Base-by-base conservation (phyloP, 2,888 invertebrate genomes). In the Leptinotarsa haldemani region DNA sequence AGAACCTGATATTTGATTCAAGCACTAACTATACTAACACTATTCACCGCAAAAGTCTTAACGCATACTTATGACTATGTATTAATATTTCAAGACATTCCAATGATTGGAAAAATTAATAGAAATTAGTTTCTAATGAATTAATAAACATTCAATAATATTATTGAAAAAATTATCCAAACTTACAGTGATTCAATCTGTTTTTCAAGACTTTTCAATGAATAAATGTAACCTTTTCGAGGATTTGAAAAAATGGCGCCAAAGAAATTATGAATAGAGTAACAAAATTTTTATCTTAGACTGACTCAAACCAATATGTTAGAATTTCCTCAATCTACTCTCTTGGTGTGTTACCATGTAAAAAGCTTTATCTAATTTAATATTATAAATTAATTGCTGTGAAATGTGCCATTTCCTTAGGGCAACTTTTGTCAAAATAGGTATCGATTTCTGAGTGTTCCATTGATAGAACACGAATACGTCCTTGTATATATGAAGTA, bases 391-490 rank as follows among this genome's bases (percentile, higher is more conserved):
- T 83, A 81, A 82, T 85, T 84, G 87, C 87, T 87, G 87, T 87
- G 86, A 87, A 86, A 83, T 84, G 87, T 87, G 87, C 87, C 87
- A 87, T 87, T 84, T 80, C 76, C 77, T 80, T 80, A 79, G 71
- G 77, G 73, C 72, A 71, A 72, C 73, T 58, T 65, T 73, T 73
- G 74, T 75, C 71, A 67, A 73, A 70, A 69, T 61, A 75, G 69
- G 70, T 74, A 66, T 76, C 61, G 67, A 74, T 74, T 74, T 71
- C 40, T 25, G 48, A 71, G 56, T 50, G 40, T 63, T 58, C 72
- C 18, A 12, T 20, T 56, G 16, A 68, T 16, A 46, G 47, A 70
- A 46, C 61, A 61, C 30, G 70, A 75, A 77, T 68, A 80, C 80
- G 80, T 80, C 80, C 80, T 79, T 78, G 78, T 80, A 80, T 77